Evolutionary conservation across 2,797 vertebrate genomes (phyloP).

Genomic region (Meriones psammophilus): DNA sequence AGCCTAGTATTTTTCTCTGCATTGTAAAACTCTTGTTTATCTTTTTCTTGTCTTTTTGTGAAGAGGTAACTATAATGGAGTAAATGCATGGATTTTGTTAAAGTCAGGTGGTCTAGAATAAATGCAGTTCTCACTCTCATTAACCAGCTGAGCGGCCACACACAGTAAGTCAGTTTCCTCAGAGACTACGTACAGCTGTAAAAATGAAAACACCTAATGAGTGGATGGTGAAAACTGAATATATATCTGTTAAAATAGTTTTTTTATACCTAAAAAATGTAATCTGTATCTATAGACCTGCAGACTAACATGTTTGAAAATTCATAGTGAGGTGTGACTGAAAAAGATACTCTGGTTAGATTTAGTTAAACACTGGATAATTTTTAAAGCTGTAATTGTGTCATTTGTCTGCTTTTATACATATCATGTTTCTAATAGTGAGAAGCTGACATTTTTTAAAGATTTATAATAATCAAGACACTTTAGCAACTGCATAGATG

Average conservation of each 20-base stretch:
- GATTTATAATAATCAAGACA: not conserved
- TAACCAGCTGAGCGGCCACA: not conserved
- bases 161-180: not conserved
- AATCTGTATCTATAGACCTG: not conserved
- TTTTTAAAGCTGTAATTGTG: not conserved
- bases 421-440: not conserved
- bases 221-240: not conserved
- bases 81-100: not conserved
- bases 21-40: not conserved
- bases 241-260: not conserved
- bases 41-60: not conserved
- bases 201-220: not conserved
- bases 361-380: not conserved
- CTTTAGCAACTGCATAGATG: constrained; percentile 7
- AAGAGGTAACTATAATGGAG: not conserved
- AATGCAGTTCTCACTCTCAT: not conserved
- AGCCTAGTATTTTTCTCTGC: not conserved
- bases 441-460: constrained; percentile 54
- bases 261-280: not conserved
- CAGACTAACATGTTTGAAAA: not conserved
- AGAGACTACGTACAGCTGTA: not conserved
- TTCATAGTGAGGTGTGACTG: not conserved
- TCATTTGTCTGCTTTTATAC: not conserved
- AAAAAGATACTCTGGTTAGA: not conserved
- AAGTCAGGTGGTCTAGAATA: not conserved